Evolutionary conservation across 2,888 invertebrate genomes (phyloP).

Genomic region (Yponomeuta sedellus): DNA sequence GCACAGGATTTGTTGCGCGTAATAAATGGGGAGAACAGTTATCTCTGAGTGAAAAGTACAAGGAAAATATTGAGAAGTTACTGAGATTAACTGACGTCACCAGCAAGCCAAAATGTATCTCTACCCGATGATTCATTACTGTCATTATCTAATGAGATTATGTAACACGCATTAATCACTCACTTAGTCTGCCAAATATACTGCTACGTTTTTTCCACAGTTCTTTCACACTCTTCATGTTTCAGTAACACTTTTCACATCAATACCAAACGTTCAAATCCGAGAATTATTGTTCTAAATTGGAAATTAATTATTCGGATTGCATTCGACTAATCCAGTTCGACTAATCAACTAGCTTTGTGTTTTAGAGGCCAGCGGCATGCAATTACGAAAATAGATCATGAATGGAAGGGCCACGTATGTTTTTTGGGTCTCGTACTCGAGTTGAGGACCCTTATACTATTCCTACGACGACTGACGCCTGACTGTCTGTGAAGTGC

Average conservation of each 20-base stretch:
- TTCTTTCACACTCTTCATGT: slow-evolving; percentile 24
- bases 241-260: slow-evolving; percentile 9
- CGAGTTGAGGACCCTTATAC: no score
- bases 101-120: no score
- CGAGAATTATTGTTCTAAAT: background rate
- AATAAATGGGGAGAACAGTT: no score
- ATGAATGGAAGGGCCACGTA: slow-evolving; percentile 1
- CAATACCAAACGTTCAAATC: background rate
- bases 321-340: background rate
- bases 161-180: background rate
- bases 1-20: no score
- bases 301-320: background rate
- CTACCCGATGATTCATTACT: slow-evolving; percentile 13
- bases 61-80: no score
- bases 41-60: no score
- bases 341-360: background rate
- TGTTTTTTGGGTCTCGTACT: background rate
- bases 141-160: background rate
- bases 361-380: background rate
- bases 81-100: no score
- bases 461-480: no score
- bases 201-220: slow-evolving; percentile 22
- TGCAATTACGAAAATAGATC: background rate
- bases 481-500: no score
- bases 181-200: slow-evolving; percentile 8